Conservation (phyloP, 2,113 vertebrate genomes). For the Neolamprologus hecqui region DNA sequence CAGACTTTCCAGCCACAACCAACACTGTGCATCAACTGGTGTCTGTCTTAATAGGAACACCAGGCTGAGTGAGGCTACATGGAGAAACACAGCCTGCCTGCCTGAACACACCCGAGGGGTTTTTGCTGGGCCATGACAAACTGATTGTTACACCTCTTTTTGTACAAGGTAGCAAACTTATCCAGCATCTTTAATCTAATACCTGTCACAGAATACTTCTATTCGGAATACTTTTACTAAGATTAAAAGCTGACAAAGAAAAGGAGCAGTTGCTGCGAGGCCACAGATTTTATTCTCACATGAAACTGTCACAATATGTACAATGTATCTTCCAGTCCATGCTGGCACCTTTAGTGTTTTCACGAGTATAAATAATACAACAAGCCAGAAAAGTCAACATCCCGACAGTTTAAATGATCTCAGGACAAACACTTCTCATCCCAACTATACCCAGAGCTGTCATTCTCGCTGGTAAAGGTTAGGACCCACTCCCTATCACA, state of each 20-base stretch:
- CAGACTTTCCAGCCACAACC: background rate
- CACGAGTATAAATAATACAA: background rate
- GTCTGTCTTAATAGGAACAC: conserved; percentile 8
- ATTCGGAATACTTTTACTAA: background rate
- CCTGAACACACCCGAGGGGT: background rate
- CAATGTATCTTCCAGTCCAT: background rate
- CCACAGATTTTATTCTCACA: background rate
- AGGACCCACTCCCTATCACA: background rate
- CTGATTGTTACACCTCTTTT: background rate
- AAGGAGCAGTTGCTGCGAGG: background rate
- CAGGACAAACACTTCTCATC: background rate
- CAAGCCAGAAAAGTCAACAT: background rate
- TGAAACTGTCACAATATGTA: background rate
- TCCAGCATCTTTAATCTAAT: background rate
- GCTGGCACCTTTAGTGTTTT: background rate
- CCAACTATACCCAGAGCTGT: background rate
- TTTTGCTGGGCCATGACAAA: background rate
- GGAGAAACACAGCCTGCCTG: background rate
- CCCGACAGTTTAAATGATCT: background rate
- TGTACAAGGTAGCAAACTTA: background rate
- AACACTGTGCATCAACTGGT: background rate
- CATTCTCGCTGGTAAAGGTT: background rate
- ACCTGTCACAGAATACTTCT: background rate
- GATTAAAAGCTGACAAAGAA: background rate
- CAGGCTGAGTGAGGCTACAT: background rate